A percentile compares a stretch with the other conserved stretches of the same genome.
Conservation (phyloP, 2,888 invertebrate genomes). For the Oxystoma pomonae region DNA sequence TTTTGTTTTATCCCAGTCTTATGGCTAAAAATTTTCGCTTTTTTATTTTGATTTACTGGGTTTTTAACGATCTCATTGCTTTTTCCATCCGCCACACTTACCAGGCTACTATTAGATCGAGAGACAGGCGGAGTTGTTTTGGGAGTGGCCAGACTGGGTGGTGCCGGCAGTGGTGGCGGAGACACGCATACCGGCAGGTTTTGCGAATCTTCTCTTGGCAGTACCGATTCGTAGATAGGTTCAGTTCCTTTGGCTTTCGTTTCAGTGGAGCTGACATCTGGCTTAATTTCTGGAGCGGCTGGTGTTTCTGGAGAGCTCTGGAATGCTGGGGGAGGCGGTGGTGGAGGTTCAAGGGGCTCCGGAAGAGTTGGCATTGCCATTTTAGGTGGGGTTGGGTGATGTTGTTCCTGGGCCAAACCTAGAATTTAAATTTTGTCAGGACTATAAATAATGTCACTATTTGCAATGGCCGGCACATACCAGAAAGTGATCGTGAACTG, state of each 20-base stretch:
- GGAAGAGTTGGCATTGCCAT: slow-evolving; percentile 63
- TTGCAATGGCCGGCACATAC: no score
- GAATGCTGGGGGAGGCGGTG: slow-evolving; percentile 52
- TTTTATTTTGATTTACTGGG: no score
- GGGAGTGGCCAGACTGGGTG: slow-evolving; percentile 50
- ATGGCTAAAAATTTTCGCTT: no score
- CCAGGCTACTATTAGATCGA: slow-evolving; percentile 49
- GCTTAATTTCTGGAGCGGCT: slow-evolving; percentile 14
- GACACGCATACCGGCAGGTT: slow-evolving; percentile 41
- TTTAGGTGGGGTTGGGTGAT: slow-evolving; percentile 46
- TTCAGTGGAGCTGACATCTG: no score
- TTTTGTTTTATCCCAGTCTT: no score
- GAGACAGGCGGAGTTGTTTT: slow-evolving; percentile 52
- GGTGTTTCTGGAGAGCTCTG: slow-evolving; percentile 34
- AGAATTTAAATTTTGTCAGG: not conserved
- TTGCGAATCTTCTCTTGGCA: slow-evolving; percentile 59
- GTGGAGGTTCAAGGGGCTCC: slow-evolving; percentile 66
- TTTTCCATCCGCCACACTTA: slow-evolving; percentile 32
- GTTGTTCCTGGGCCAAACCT: slow-evolving; percentile 46
- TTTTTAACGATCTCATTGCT: not conserved
- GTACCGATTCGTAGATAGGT: slow-evolving; percentile 83
- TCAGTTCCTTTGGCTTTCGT: slow-evolving; percentile 48
- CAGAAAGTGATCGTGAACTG: not conserved
- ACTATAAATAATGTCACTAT: no score
- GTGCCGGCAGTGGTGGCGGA: slow-evolving; percentile 49